A percentile compares a stretch with the other conserved stretches of the same genome.
Conservation (phyloP, 2,888 invertebrate genomes). For the Stegophylla sp. region DNA sequence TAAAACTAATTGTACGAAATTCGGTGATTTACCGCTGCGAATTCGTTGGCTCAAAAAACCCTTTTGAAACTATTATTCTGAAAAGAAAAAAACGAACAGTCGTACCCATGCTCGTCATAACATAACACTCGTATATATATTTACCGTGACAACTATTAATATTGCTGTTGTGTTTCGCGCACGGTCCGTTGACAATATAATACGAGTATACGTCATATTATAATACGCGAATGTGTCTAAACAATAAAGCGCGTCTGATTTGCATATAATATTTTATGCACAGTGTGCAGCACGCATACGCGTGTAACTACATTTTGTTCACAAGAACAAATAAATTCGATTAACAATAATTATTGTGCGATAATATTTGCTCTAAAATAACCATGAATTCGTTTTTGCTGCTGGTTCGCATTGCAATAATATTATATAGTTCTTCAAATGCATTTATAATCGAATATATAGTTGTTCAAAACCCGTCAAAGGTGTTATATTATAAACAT, state of each 20-base stretch:
- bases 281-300: too few species aligned
- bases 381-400: neutral
- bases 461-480: too few species aligned
- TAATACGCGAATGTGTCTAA: neutral
- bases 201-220: too few species aligned
- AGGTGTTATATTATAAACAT: too few species aligned
- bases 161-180: neutral
- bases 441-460: too few species aligned
- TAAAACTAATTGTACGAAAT: too few species aligned
- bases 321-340: neutral
- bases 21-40: neutral
- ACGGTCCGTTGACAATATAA: neutral
- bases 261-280: neutral
- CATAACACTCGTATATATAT: neutral
- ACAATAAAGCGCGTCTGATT: conserved; percentile 2
- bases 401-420: neutral
- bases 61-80: neutral
- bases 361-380: neutral
- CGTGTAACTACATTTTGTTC: neutral
- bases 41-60: neutral
- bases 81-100: neutral
- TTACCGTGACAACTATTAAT: neutral
- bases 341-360: neutral
- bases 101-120: neutral
- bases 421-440: too few species aligned